Evolutionary conservation across 2,888 invertebrate species (phyloP).

Genomic region (Oxytorus armatus): DNA sequence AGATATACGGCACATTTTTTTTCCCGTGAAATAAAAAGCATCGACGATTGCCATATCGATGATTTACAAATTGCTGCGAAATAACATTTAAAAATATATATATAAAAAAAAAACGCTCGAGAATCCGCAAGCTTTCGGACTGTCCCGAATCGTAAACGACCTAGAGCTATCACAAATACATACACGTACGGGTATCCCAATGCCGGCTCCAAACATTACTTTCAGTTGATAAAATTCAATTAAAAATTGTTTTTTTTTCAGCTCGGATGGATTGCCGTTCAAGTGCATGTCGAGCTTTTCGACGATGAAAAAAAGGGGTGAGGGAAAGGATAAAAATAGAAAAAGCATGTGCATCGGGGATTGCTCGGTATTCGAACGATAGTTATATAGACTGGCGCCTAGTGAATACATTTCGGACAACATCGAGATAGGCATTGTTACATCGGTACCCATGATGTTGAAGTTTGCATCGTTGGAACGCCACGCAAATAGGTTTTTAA

Average conservation of each 20-base stretch:
- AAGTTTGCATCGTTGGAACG: too few relatives aligned
- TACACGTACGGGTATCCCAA: not conserved
- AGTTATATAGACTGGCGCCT: not conserved
- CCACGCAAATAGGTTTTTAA: too few relatives aligned
- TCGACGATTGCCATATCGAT: not conserved
- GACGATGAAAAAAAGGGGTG: slow-evolving; percentile 1
- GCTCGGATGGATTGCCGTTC: slow-evolving; percentile 10
- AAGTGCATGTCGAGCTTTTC: slow-evolving; percentile 17
- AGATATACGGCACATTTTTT: not conserved
- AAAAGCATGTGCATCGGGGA: not conserved
- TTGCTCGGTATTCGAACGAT: not conserved
- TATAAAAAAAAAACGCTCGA: not conserved
- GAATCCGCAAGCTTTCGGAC: not conserved
- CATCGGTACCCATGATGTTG: not conserved
- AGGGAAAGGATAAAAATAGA: not conserved
- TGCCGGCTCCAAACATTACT: slow-evolving; percentile 61
- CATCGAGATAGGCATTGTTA: not conserved
- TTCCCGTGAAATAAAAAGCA: not conserved
- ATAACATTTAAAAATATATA: slow-evolving; percentile 9
- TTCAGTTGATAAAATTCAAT: slow-evolving; percentile 73
- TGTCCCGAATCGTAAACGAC: slow-evolving; percentile 19
- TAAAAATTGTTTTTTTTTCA: slow-evolving; percentile 52
- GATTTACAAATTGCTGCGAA: not conserved
- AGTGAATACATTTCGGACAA: slow-evolving; percentile 19
- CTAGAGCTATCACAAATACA: too few relatives aligned